Conservation (phyloP, 2,797 vertebrate genomes). For the Babyrousa celebensis region DNA sequence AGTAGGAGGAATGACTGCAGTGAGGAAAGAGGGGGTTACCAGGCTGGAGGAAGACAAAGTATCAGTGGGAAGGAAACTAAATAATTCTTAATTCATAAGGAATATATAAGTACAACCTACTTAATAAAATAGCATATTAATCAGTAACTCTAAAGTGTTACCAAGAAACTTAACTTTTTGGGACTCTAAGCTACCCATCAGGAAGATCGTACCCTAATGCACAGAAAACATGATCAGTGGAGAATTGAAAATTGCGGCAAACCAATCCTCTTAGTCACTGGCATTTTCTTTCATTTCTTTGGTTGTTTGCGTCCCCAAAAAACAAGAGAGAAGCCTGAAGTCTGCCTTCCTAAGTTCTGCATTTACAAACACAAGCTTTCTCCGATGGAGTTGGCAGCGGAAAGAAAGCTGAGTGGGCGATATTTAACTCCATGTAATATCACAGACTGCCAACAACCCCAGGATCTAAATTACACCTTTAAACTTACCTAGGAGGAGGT, state of each 20-base stretch:
- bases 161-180: not conserved
- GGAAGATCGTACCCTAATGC: too few species aligned
- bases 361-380: too few species aligned
- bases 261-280: not conserved
- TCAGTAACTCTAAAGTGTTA: not conserved
- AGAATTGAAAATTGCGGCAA: not conserved
- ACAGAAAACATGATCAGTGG: not conserved
- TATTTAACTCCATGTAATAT: not conserved
- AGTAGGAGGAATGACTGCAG: too few species aligned
- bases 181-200: rapidly evolving
- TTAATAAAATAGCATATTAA: not conserved
- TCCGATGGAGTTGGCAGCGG: not conserved
- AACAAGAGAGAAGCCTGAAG: not conserved
- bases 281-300: not conserved
- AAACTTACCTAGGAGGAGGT: not conserved
- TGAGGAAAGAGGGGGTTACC: not conserved
- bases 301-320: not conserved
- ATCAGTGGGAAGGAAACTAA: not conserved
- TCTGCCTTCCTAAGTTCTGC: not conserved
- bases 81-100: not conserved
- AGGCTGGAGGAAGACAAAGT: not conserved
- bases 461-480: not conserved
- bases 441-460: too few species aligned
- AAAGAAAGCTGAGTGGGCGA: not conserved
- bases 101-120: not conserved